Conservation (phyloP, 1,140 invertebrate species). For the Pseudomyrmex sp. region DNA sequence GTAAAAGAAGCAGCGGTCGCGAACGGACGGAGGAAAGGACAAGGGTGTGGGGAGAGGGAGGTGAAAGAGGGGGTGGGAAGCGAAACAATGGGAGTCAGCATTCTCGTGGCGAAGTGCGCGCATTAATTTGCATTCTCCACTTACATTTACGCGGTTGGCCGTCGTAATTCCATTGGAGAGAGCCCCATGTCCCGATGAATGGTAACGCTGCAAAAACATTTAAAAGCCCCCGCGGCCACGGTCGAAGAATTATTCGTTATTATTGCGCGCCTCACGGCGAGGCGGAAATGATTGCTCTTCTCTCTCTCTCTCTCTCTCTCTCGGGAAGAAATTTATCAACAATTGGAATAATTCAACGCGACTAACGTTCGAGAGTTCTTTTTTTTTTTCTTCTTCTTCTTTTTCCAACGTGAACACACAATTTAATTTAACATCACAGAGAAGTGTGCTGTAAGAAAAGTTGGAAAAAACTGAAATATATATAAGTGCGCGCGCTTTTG, state of each 20-base stretch:
- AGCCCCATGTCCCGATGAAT: constrained; percentile 40
- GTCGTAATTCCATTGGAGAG: constrained; percentile 39
- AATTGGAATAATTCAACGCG: constrained; percentile 45
- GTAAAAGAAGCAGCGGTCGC: constrained; percentile 42
- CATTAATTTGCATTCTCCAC: constrained; percentile 61
- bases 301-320: not conserved
- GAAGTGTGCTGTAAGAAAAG: too few relatives aligned
- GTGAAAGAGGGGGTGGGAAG: not conserved
- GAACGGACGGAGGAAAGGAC: not conserved
- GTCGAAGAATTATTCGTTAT: constrained; percentile 56
- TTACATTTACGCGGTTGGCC: constrained; percentile 43
- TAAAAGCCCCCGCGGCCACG: constrained; percentile 40
- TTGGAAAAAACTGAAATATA: not conserved
- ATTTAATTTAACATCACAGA: not conserved
- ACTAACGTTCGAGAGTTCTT: constrained; percentile 2
- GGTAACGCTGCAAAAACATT: constrained; percentile 52
- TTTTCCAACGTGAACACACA: constrained; percentile 14
- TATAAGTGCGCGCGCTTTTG: constrained; percentile 5
- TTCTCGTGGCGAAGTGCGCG: constrained; percentile 54
- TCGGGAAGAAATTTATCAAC: constrained; percentile 7
- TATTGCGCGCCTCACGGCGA: constrained; percentile 20
- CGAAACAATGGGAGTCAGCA: constrained; percentile 51
- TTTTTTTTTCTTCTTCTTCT: not conserved
- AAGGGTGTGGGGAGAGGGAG: not conserved
- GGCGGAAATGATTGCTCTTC: constrained; percentile 38